A percentile compares a stretch with the other conserved stretches of the same genome.
Evolutionary conservation across 2,113 vertebrate genomes (phyloP).

Genomic region (Menidia beryllina): DNA sequence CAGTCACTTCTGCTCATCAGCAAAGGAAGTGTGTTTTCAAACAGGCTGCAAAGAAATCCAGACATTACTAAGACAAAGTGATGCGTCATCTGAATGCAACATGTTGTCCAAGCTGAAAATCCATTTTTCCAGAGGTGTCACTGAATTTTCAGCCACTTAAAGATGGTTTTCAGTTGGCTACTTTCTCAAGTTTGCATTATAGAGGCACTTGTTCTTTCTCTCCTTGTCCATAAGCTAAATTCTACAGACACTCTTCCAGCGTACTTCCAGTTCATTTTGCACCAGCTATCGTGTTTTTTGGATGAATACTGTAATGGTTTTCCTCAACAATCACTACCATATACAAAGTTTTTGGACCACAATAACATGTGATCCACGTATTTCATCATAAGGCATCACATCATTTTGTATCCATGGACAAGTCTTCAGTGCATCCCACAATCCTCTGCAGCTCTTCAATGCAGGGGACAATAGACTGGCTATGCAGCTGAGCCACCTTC

Average conservation of each 20-base stretch:
- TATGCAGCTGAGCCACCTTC: constrained; percentile 69
- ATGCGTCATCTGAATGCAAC: no score
- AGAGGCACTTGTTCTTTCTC: not conserved
- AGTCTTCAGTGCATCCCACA: constrained; percentile 45
- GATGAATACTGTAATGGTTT: constrained; percentile 45
- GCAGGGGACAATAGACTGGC: constrained; percentile 65
- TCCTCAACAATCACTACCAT: constrained; percentile 11
- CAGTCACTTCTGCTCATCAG: not conserved
- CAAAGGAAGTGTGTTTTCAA: not conserved
- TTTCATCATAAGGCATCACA: not conserved
- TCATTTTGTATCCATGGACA: constrained; percentile 48
- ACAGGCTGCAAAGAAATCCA: not conserved
- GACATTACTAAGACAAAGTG: no score
- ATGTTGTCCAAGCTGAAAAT: no score
- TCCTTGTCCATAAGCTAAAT: not conserved
- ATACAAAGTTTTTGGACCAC: constrained; percentile 15
- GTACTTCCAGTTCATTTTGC: not conserved
- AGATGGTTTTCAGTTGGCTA: not conserved
- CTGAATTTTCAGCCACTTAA: constrained; percentile 5
- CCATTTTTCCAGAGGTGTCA: not conserved
- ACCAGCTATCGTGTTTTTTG: constrained; percentile 22
- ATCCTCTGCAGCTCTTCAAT: constrained; percentile 73
- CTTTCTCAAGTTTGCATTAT: constrained; percentile 10
- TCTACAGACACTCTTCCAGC: not conserved
- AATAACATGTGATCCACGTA: not conserved